These are phyloP conservation scores for Euphonia xanthogaster DNA, from an alignment of 2,797 vertebrate genomes.

Conservation along the genomic window DNA sequence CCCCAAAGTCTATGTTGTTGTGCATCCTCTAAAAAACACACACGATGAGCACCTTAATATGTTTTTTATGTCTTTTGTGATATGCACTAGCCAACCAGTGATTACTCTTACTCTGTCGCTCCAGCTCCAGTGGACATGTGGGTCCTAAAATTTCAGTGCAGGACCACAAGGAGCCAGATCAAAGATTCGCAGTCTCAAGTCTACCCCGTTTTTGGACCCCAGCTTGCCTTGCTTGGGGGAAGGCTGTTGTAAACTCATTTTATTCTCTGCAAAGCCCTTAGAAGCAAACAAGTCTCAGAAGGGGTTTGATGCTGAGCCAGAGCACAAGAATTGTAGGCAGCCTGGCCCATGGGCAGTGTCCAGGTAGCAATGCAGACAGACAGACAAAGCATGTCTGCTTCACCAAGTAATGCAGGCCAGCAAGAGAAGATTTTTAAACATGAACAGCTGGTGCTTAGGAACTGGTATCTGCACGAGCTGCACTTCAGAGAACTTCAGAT, in stretches of 20 bases:
- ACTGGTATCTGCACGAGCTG: background rate
- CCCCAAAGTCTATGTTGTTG: background rate
- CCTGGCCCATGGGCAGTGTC: background rate
- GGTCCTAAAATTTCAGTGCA: background rate
- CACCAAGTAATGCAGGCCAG: background rate
- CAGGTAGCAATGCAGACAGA: background rate
- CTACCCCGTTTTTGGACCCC: background rate
- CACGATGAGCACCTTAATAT: background rate
- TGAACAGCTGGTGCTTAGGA: background rate
- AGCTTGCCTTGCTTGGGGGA: background rate
- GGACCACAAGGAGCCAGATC: background rate
- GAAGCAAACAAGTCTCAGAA: background rate
- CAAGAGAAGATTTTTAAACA: background rate
- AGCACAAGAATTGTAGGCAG: background rate
- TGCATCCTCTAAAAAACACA: background rate
- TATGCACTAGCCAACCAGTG: background rate
- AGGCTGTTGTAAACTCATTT: background rate
- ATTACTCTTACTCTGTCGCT: background rate
- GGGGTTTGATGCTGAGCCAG: background rate
- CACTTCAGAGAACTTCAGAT: background rate
- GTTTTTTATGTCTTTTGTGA: background rate
- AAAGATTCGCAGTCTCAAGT: background rate
- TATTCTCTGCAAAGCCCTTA: background rate
- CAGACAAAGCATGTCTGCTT: background rate
- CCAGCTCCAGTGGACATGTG: no score